These are phyloP conservation scores for Pollenia angustigena DNA, from an alignment of 2,888 invertebrate genomes.

Conservation along the genomic window DNA sequence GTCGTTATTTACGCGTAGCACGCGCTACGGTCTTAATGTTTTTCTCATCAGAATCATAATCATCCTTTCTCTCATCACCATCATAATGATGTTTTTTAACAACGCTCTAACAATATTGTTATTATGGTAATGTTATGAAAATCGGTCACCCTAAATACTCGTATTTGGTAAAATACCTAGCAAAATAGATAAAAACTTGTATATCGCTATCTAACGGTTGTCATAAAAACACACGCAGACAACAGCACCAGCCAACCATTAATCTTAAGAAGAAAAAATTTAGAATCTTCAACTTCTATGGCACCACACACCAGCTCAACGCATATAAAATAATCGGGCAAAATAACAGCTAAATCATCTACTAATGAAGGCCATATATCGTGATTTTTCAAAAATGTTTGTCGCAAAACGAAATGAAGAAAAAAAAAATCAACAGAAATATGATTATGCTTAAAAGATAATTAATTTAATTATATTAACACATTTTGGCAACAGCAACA, in stretches of 20 bases:
- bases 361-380: conserved; percentile 9
- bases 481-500: conserved; percentile 33
- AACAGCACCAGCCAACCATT: background rate
- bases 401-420: background rate
- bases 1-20: conserved; percentile 56
- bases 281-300: conserved; percentile 3
- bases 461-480: conserved; percentile 40
- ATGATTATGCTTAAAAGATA: conserved; percentile 18
- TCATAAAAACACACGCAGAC: background rate
- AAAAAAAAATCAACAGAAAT: background rate
- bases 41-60: background rate
- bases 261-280: background rate
- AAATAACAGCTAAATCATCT: conserved; percentile 23
- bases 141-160: conserved; percentile 54
- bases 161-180: conserved; percentile 1
- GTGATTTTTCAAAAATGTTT: conserved; percentile 6
- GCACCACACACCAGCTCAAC: background rate
- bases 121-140: conserved; percentile 45
- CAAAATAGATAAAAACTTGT: background rate
- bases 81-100: conserved; percentile 22
- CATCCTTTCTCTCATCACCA: too few species aligned
- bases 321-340: conserved; percentile 3
- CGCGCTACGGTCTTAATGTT: conserved; percentile 49
- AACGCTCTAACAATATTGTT: conserved; percentile 29
- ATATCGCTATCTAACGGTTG: background rate